phyloP scores from a whole-genome alignment of 2,888 invertebrate species.

The Agrochola macilenta region DNA sequence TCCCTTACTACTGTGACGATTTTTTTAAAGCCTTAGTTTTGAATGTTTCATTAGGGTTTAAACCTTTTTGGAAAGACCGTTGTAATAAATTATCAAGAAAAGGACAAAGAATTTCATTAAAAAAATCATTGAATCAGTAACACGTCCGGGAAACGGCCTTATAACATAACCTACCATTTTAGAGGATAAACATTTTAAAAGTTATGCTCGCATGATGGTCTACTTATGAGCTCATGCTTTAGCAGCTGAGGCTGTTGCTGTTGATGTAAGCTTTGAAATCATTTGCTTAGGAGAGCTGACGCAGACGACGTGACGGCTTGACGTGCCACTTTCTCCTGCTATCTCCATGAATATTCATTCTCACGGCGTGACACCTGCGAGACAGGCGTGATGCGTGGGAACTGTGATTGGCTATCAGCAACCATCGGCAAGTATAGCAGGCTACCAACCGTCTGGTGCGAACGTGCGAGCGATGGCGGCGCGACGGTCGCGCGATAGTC shows the following conservation, averaged over 20 bases:
- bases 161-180: not conserved
- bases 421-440: constrained; percentile 17
- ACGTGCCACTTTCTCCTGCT: constrained; percentile 47
- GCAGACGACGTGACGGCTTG: not conserved
- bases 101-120: not conserved
- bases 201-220: not conserved
- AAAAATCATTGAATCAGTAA: not conserved
- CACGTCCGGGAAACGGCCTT: no score
- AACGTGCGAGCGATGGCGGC: constrained; percentile 51
- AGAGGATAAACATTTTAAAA: not conserved
- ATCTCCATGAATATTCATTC: constrained; percentile 71
- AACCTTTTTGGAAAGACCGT: not conserved
- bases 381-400: constrained; percentile 45
- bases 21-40: not conserved
- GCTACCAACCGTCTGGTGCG: constrained; percentile 31
- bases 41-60: not conserved
- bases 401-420: constrained; percentile 40
- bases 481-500: constrained; percentile 31
- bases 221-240: not conserved
- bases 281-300: not conserved
- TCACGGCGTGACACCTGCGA: constrained; percentile 60
- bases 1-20: not conserved
- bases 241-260: not conserved
- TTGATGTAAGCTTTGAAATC: not conserved
- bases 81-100: not conserved